Percentiles rank a stretch among this genome's conserved stretches.
Evolutionary conservation across 1,140 invertebrate genomes (phyloP).

Genomic region (Pseudachorutes palmiensis): DNA sequence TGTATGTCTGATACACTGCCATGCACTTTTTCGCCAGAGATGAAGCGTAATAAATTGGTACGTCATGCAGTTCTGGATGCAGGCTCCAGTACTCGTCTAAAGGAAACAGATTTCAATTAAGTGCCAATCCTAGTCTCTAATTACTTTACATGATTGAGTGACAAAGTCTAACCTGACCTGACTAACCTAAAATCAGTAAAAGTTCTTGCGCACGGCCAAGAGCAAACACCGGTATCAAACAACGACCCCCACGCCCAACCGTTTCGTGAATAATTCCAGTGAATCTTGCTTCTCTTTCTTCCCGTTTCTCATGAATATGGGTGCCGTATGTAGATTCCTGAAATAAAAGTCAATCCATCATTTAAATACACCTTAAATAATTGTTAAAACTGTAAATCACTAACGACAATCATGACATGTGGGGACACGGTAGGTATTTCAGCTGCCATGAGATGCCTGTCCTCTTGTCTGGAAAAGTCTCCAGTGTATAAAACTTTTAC

Average conservation of each 20-base stretch:
- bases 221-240: slow-evolving; percentile 97
- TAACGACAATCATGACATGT: slow-evolving; percentile 89
- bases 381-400: slow-evolving; percentile 20
- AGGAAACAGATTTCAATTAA: too few relatives aligned
- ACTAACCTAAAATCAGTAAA: slow-evolving; percentile 75
- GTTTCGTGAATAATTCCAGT: slow-evolving; percentile 93
- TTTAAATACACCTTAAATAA: slow-evolving; percentile 15
- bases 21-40: slow-evolving; percentile 99
- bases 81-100: slow-evolving; percentile 95
- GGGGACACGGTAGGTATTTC: slow-evolving; percentile 94
- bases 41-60: slow-evolving; percentile 99
- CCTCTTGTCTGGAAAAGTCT: slow-evolving; percentile 97
- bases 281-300: slow-evolving; percentile 90
- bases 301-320: slow-evolving; percentile 96
- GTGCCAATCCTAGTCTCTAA: too few relatives aligned
- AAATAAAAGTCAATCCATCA: slow-evolving; percentile 1
- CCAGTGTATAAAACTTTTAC: slow-evolving; percentile 95
- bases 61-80: slow-evolving; percentile 96
- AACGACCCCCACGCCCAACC: slow-evolving; percentile 87
- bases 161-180: too few relatives aligned
- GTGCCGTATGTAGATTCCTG: slow-evolving; percentile 98
- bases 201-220: slow-evolving; percentile 95
- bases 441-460: slow-evolving; percentile 97
- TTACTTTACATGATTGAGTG: too few relatives aligned
- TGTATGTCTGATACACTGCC: slow-evolving; percentile 99